Conservation (phyloP, 2,113 vertebrate species). For the Porphyrio hochstetteri region DNA sequence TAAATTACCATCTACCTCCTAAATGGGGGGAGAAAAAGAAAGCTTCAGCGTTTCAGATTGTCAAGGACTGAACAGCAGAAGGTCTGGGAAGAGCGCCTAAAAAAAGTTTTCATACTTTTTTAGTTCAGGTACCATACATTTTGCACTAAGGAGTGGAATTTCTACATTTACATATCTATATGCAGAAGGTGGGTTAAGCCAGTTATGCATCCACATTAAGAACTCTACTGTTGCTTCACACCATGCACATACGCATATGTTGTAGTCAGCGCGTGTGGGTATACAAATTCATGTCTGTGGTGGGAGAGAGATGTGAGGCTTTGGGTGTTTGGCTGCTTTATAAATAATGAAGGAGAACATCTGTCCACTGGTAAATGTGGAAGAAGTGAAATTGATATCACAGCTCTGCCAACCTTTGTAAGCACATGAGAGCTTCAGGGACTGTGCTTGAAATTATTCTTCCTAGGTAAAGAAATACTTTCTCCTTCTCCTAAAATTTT, state of each 20-base stretch:
- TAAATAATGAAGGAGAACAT: conserved; percentile 25
- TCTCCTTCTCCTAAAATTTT: background rate
- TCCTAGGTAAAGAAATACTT: background rate
- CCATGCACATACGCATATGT: too few species aligned
- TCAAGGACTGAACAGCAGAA: background rate
- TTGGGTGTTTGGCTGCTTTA: background rate
- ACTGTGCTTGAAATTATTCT: background rate
- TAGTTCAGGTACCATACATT: too few species aligned
- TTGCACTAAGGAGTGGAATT: too few species aligned
- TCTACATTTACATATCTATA: too few species aligned
- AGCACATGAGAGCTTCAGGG: background rate
- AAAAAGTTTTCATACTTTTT: too few species aligned
- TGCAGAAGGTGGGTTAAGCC: background rate
- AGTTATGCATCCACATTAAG: background rate
- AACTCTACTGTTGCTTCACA: background rate
- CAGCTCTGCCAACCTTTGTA: background rate
- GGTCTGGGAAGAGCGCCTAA: background rate
- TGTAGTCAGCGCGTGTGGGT: background rate
- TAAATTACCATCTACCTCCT: background rate
- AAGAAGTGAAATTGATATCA: background rate
- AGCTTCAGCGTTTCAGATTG: background rate
- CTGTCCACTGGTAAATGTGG: background rate
- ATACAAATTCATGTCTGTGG: background rate
- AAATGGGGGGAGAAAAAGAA: background rate
- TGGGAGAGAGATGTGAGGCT: background rate